A percentile compares a stretch with the other conserved stretches of the same genome.
These are phyloP conservation scores for Lagria hirta DNA, from an alignment of 2,888 invertebrate species.

Conservation along the genomic window DNA sequence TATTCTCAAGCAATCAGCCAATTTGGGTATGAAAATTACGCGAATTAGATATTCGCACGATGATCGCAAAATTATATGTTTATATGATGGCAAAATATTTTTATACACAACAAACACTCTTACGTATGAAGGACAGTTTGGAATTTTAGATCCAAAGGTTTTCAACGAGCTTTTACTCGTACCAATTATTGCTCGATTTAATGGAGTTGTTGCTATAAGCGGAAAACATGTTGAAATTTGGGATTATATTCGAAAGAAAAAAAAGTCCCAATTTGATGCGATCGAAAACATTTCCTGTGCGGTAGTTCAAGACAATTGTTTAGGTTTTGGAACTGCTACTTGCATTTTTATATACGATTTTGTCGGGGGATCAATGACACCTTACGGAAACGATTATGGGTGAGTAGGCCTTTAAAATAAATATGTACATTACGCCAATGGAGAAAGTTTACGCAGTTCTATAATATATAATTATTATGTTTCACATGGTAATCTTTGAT, in stretches of 20 bases:
- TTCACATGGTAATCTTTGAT: too few species aligned
- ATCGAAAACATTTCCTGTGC: not conserved
- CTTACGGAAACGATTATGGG: slow-evolving; percentile 9
- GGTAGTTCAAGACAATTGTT: slow-evolving; percentile 2
- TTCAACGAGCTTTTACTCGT: slow-evolving; percentile 3
- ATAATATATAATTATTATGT: too few species aligned
- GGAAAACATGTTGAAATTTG: slow-evolving; percentile 9
- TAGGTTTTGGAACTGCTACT: slow-evolving; percentile 5
- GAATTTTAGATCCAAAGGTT: slow-evolving; percentile 1
- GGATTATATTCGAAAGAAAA: slow-evolving; percentile 7
- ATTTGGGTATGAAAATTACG: slow-evolving; percentile 12
- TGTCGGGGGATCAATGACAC: too few species aligned
- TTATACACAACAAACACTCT: slow-evolving; percentile 10
- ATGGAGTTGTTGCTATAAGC: slow-evolving; percentile 7
- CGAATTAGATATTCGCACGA: slow-evolving; percentile 11
- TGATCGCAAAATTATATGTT: slow-evolving; percentile 13
- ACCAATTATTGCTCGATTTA: slow-evolving; percentile 1
- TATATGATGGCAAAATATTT: slow-evolving; percentile 9
- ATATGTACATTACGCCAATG: too few species aligned
- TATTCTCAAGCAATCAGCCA: slow-evolving; percentile 10
- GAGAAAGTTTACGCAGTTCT: too few species aligned
- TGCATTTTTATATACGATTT: slow-evolving; percentile 10
- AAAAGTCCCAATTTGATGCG: slow-evolving; percentile 5
- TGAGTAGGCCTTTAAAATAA: too few species aligned
- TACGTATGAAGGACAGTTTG: slow-evolving; percentile 14